phyloP scores from a whole-genome alignment of 2,113 vertebrate genomes.

The Hassar affinis region DNA sequence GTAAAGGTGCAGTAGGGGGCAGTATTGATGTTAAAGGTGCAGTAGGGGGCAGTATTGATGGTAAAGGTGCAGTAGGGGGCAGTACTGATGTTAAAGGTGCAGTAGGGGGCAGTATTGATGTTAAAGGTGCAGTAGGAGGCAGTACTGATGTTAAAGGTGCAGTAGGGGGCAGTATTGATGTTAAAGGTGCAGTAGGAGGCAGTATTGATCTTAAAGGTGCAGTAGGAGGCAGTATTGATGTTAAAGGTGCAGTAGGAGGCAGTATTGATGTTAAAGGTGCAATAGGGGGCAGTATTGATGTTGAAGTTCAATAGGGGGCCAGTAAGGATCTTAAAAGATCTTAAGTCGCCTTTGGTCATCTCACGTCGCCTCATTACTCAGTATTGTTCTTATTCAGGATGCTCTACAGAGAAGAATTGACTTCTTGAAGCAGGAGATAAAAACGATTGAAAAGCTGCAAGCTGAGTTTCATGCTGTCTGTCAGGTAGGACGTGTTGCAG shows the following conservation, averaged over 20 bases:
- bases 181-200: neutral
- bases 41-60: neutral
- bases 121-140: neutral
- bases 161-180: too few relatives aligned
- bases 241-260: neutral
- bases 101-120: neutral
- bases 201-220: neutral
- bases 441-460: constrained; percentile 9
- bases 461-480: neutral
- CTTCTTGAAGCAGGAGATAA: constrained; percentile 25
- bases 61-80: neutral
- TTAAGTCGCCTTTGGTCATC: neutral
- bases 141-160: too few relatives aligned
- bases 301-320: neutral
- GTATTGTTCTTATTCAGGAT: constrained; percentile 10
- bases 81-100: neutral
- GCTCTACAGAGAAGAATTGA: constrained; percentile 24
- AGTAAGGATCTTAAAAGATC: neutral
- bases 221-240: neutral
- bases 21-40: neutral
- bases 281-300: neutral
- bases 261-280: neutral
- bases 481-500: neutral
- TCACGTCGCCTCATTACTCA: neutral
- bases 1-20: neutral